Conservation (phyloP, 2,888 invertebrate species). For the Spisula solida region DNA sequence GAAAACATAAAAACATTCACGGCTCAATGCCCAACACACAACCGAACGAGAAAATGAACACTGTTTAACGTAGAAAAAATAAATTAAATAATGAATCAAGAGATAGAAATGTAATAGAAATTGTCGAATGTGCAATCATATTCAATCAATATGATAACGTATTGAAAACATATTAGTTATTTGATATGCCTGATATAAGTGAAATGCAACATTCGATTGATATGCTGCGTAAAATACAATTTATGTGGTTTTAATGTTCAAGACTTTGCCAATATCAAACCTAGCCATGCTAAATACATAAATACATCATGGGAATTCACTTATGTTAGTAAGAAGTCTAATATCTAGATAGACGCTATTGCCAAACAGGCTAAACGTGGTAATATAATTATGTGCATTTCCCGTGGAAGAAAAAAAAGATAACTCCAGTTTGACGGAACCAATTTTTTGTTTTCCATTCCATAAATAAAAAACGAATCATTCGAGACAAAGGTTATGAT, state of each 20-base stretch:
- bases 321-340: neutral
- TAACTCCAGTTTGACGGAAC: conserved; percentile 1
- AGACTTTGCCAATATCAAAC: conserved; percentile 6
- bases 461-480: neutral
- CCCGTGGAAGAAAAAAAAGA: neutral
- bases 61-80: too few species aligned
- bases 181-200: neutral
- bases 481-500: conserved; percentile 1
- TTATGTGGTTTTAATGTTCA: conserved; percentile 10
- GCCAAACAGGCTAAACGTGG: neutral
- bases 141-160: too few species aligned
- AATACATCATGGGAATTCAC: conserved; percentile 4
- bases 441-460: neutral
- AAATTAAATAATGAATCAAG: too few species aligned
- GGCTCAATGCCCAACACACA: too few species aligned
- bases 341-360: neutral
- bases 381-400: neutral
- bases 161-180: neutral
- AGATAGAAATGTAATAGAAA: too few species aligned
- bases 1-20: too few species aligned
- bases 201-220: neutral
- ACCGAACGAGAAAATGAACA: too few species aligned
- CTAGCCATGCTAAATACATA: neutral
- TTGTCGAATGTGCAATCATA: too few species aligned
- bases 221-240: conserved; percentile 12